Base-by-base conservation (phyloP, 2,113 vertebrate species). In the Marmota flaviventris region DNA sequence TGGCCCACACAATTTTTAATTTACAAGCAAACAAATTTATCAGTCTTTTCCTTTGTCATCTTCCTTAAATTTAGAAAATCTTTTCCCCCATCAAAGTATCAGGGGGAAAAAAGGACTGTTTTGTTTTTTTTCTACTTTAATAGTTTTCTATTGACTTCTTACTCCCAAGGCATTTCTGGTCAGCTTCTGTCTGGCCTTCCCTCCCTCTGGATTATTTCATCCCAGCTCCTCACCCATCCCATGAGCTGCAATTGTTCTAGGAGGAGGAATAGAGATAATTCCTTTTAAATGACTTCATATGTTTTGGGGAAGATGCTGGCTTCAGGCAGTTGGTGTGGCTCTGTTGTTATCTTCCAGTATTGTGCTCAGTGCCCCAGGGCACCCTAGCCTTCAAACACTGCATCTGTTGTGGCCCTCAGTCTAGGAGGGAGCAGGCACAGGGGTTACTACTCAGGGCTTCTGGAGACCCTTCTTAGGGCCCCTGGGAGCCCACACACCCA, bases 41-140 rank as follows among this genome's bases (percentile, higher is more conserved):
- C 39, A 24, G 8, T 94, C n/a, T 51, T 83, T 39, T 53, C 61
- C 45, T 83, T 70, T 78, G 4, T 79, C 70, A 78, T 73, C 78
- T 82, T 45, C n/a, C 63, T 84, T 93, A 65, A 85, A 65, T 48
- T 92, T 39, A 90, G 39, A 79, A 95, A 95, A 89, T 42, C 87
- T 87, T 92, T 53, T 34, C 70, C 56, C 42, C 13, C n/a, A 29
- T 34, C 39, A 76, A 53, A 27, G 27, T 17, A 32, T 67, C 82
- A 65, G 72, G 24, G 58, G 58, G 77, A 37, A 84, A 89, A 53
- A 65, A n/a, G 78, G 79, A 72, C 78, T 91, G 24, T 56, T 51
- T 51, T 11, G 2, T 51, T 51, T 13, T 51, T 51, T 93, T 67
- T 70, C 79, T 65, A 58, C 45, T 61, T 58, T 67, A 51, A 61